phyloP scores from a whole-genome alignment of 2,113 vertebrate species.

The Bolborhynchus lineola region DNA sequence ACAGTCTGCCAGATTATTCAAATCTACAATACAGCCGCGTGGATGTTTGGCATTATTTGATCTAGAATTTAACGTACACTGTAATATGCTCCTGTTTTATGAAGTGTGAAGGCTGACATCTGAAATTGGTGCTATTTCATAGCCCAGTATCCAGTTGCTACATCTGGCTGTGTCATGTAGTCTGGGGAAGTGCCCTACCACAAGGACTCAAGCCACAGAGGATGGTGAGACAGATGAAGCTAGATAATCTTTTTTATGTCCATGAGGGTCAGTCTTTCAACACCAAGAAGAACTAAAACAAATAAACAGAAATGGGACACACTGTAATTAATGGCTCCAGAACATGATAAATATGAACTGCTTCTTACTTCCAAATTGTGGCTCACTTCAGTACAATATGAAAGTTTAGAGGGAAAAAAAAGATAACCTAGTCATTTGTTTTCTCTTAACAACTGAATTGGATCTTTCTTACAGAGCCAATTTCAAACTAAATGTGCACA shows the following conservation, averaged over 20 bases:
- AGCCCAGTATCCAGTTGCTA: not conserved
- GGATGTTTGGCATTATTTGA: constrained; percentile 12
- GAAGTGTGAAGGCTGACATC: constrained; percentile 28
- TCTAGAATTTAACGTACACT: not conserved
- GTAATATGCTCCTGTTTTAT: constrained; percentile 25
- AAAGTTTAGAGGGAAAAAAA: not conserved
- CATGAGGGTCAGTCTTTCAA: constrained; percentile 58
- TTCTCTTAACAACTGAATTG: not conserved
- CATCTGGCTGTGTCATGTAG: constrained; percentile 52
- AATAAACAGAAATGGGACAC: constrained; percentile 72
- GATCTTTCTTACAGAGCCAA: not conserved
- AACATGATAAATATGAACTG: constrained; percentile 52
- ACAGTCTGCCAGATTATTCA: constrained; percentile 26
- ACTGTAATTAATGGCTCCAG: constrained; percentile 75
- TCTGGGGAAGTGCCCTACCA: constrained; percentile 56
- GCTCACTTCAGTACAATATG: constrained; percentile 3
- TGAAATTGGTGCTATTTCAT: constrained; percentile 37
- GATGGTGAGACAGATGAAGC: constrained; percentile 47
- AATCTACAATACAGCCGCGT: not conserved
- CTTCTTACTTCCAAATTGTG: constrained; percentile 8
- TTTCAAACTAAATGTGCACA: not conserved
- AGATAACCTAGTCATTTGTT: not conserved
- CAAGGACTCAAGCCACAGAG: constrained; percentile 55
- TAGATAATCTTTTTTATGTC: constrained; percentile 61
- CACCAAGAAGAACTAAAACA: constrained; percentile 71